Conservation (phyloP, 2,113 vertebrate species). For the Myocastor coypus region DNA sequence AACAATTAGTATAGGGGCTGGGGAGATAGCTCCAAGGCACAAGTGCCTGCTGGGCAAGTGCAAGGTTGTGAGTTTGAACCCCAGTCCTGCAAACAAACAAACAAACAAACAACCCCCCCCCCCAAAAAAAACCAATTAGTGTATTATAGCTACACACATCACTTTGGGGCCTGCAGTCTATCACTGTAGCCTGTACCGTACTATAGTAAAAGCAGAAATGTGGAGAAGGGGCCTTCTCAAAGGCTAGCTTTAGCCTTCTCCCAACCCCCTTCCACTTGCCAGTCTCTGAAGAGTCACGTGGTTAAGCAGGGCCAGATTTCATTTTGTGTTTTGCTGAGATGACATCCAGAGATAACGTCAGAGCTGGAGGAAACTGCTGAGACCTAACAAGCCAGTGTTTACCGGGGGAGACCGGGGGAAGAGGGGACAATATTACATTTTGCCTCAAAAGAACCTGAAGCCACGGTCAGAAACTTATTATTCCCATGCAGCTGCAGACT, state of each 20-base stretch:
- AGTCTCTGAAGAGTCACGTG: not conserved
- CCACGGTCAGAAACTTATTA: not conserved
- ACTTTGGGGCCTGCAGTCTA: not conserved
- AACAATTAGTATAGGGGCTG: not conserved
- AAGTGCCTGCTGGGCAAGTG: too few relatives aligned
- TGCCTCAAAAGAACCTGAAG: conserved; percentile 11
- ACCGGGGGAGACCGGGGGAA: not conserved
- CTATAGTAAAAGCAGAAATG: not conserved
- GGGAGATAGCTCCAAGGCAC: too few relatives aligned
- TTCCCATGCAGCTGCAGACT: not conserved
- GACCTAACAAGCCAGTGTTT: not conserved
- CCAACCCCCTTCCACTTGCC: not conserved
- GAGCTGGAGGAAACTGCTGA: not conserved
- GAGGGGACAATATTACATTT: not conserved
- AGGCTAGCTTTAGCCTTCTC: not conserved
- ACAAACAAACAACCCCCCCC: too few relatives aligned
- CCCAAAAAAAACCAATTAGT: too few relatives aligned
- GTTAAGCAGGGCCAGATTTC: not conserved
- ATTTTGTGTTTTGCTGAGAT: not conserved
- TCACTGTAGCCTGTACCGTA: not conserved
- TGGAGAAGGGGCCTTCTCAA: not conserved
- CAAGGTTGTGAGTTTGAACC: too few relatives aligned
- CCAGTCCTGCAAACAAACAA: too few relatives aligned
- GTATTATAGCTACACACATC: not conserved
- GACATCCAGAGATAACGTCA: not conserved